Evolutionary conservation across 2,113 vertebrate species (phyloP).

Genomic region (Pagrus major): DNA sequence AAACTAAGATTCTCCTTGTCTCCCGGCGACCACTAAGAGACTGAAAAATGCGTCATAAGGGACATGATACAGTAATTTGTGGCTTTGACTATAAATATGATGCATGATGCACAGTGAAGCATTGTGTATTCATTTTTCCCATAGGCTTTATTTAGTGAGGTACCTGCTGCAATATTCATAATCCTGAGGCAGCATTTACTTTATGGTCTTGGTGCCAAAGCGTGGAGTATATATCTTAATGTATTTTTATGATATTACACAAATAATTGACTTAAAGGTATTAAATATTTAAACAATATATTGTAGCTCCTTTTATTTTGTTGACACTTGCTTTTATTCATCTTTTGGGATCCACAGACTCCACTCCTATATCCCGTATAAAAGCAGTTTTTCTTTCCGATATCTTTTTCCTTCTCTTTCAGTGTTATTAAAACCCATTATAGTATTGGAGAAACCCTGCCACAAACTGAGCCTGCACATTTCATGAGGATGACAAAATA

Average conservation of each 20-base stretch:
- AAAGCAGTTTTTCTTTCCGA: not conserved
- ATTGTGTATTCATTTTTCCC: slow-evolving; percentile 68
- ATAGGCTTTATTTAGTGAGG: slow-evolving; percentile 61
- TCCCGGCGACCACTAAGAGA: slow-evolving; percentile 74
- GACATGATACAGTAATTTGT: slow-evolving; percentile 81
- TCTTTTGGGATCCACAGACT: not conserved
- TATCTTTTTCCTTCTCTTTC: not conserved
- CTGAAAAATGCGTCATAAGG: slow-evolving; percentile 81
- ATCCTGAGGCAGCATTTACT: slow-evolving; percentile 12
- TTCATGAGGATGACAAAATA: not conserved
- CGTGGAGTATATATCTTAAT: not conserved
- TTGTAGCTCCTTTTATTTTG: not conserved
- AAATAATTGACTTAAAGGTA: not conserved
- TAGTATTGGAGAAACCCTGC: not conserved
- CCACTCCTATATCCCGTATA: not conserved
- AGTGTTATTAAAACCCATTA: not conserved
- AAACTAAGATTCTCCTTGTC: slow-evolving; percentile 84
- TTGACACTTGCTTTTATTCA: not conserved
- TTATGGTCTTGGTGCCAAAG: not conserved
- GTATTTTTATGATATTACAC: not conserved
- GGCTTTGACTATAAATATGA: slow-evolving; percentile 80
- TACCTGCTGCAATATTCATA: slow-evolving; percentile 60
- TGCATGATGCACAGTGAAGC: slow-evolving; percentile 59
- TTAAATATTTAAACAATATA: not conserved
- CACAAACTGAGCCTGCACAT: not conserved